Percentiles rank a stretch among this genome's conserved stretches.
Evolutionary conservation across 2,888 invertebrate genomes (phyloP).

Genomic region (Brenthis ino): DNA sequence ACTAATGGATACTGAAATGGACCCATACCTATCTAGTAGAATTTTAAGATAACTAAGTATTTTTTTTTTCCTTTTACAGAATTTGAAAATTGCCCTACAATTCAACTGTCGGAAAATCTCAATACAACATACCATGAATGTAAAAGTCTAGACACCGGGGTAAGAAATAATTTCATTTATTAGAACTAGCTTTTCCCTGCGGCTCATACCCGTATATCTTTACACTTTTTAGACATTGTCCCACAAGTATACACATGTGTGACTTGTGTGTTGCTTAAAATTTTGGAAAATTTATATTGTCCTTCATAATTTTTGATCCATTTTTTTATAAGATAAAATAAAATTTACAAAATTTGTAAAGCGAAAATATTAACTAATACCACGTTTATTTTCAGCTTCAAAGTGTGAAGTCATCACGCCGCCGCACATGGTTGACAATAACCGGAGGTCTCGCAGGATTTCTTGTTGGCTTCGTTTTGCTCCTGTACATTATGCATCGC

Average conservation of each 20-base stretch:
- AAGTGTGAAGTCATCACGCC: slow-evolving; percentile 56
- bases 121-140: slow-evolving; percentile 64
- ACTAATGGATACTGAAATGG: too few species aligned
- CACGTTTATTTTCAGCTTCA: slow-evolving; percentile 53
- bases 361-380: neutral
- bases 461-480: slow-evolving; percentile 70
- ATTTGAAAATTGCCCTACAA: slow-evolving; percentile 60
- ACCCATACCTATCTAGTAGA: too few species aligned
- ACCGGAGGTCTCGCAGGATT: slow-evolving; percentile 73
- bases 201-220: neutral
- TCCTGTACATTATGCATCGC: slow-evolving; percentile 75
- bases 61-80: slow-evolving; percentile 54
- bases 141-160: slow-evolving; percentile 58
- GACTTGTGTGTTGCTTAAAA: too few species aligned
- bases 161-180: slow-evolving; percentile 39
- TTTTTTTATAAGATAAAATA: neutral
- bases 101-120: slow-evolving; percentile 49
- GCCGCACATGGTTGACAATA: slow-evolving; percentile 75
- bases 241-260: too few species aligned
- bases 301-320: neutral
- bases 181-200: neutral
- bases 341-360: neutral
- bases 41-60: too few species aligned
- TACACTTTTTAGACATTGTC: too few species aligned
- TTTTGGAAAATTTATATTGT: neutral